A percentile compares a stretch with the other conserved stretches of the same genome.
phyloP scores from a whole-genome alignment of 2,113 vertebrate species.

The Verasper variegatus region DNA sequence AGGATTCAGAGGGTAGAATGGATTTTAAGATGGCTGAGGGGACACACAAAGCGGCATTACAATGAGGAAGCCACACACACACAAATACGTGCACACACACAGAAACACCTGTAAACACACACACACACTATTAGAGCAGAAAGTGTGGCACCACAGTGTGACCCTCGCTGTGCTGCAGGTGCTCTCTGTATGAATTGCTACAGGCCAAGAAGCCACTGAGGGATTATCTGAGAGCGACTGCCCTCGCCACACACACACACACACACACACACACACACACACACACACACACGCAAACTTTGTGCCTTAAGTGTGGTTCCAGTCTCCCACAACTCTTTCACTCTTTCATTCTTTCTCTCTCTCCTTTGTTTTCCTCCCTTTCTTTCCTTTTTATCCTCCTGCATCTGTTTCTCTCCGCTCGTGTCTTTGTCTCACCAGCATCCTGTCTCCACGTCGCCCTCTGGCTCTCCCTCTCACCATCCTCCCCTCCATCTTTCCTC shows the following conservation, averaged over 20 bases:
- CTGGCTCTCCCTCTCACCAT: conserved; percentile 53
- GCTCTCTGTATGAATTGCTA: conserved; percentile 58
- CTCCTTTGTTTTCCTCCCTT: not conserved
- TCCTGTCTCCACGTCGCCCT: conserved; percentile 57
- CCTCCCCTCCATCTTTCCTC: conserved; percentile 44
- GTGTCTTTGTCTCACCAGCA: conserved; percentile 54
- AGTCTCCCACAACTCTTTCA: conserved; percentile 1
- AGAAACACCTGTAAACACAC: conserved; percentile 40
- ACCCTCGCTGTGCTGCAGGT: conserved; percentile 74
- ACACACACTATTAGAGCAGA: conserved; percentile 46
- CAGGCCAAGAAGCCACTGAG: conserved; percentile 57
- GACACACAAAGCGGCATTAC: too few relatives aligned
- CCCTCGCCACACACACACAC: conserved; percentile 32
- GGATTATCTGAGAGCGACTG: conserved; percentile 64
- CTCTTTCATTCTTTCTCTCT: conserved; percentile 19
- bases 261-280: conserved; percentile 24
- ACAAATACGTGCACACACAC: conserved; percentile 14
- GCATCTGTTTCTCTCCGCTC: conserved; percentile 52
- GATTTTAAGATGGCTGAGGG: too few relatives aligned
- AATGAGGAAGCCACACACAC: not conserved
- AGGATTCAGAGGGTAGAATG: too few relatives aligned
- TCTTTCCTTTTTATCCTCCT: conserved; percentile 14
- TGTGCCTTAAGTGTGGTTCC: conserved; percentile 4
- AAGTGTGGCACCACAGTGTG: conserved; percentile 64
- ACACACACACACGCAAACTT: conserved; percentile 31